Evolutionary conservation across 2,888 invertebrate genomes (phyloP), one percentile per base, ranked within the genome.

Genomic region (Anoncus sp.): DNA sequence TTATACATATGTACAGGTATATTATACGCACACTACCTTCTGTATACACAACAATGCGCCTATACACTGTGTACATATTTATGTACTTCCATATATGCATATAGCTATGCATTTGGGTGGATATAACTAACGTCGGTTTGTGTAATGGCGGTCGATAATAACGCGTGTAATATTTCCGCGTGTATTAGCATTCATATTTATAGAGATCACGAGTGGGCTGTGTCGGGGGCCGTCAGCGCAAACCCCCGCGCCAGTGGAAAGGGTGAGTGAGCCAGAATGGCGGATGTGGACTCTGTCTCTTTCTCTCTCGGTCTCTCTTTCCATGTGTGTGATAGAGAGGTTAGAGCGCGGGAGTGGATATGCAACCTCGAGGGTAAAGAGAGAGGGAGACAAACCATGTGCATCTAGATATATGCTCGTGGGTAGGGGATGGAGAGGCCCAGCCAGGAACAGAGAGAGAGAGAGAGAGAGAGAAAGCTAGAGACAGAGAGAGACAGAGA

Each of bases 121-220:
- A 18, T 45, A 31, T 24, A 49, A 12, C 16, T 20, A 69, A 49
- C n/a, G 66, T 31, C 55, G 72, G 69, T 35, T 60, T 45, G 63
- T 60, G 59, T 78, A 78, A 75, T 63, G 78, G 66, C 71, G 78
- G 71, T 72, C 71, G 71, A 75, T 75, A 75, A 72, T 72, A 57
- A 75, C 63, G 57, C 69, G 57, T 63, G 57, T 63, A 63, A 75
- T 67, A 75, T 75, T 78, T 71, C 43, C 69, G 38, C 53, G 43
- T 55, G 66, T 72, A 76, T 72, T 62, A 57, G 57, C 76, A 81
- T 83, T 82, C 80, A 80, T 81, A 82, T 81, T 81, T 81, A 78
- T 79, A 65, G 78, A 71, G 80, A 82, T 82, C 76, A 81, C 77
- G 75, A 79, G 74, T 77, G 75, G 77, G 72, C 62, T 71, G 74